Evolutionary conservation across 2,113 vertebrate species (phyloP).

Genomic region (Caracal caracal): DNA sequence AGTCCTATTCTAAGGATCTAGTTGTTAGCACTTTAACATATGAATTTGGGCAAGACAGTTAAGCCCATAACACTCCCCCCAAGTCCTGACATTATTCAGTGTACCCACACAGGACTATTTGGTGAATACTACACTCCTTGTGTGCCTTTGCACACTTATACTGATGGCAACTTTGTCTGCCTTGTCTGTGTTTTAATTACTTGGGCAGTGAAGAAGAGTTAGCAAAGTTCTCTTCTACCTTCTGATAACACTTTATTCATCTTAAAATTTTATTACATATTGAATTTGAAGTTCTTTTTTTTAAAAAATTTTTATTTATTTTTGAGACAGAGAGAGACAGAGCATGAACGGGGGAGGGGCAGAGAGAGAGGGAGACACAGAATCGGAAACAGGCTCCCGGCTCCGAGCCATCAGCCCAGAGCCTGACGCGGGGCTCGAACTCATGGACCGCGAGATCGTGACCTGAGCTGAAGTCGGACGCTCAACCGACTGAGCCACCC

Average conservation of each 20-base stretch:
- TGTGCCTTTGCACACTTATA: background rate
- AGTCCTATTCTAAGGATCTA: background rate
- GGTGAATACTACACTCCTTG: background rate
- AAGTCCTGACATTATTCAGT: background rate
- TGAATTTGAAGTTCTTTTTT: conserved; percentile 20
- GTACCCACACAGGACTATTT: background rate
- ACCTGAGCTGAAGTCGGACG: no score
- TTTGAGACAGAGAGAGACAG: no score
- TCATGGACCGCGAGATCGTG: no score
- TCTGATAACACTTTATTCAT: background rate
- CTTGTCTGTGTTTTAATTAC: background rate
- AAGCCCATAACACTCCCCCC: background rate
- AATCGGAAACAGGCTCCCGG: no score
- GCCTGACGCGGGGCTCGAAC: no score
- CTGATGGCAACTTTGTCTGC: background rate
- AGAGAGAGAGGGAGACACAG: no score
- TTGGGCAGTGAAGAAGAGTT: background rate
- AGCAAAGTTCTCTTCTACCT: background rate
- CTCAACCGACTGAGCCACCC: no score
- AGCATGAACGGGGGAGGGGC: no score
- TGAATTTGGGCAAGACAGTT: background rate
- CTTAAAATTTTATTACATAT: background rate
- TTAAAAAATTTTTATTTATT: no score
- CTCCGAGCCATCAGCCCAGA: no score
- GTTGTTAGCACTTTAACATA: background rate